Evolutionary conservation across 2,797 vertebrate genomes (phyloP), one percentile per base, ranked within the genome.

Genomic region (Microtus californicus): DNA sequence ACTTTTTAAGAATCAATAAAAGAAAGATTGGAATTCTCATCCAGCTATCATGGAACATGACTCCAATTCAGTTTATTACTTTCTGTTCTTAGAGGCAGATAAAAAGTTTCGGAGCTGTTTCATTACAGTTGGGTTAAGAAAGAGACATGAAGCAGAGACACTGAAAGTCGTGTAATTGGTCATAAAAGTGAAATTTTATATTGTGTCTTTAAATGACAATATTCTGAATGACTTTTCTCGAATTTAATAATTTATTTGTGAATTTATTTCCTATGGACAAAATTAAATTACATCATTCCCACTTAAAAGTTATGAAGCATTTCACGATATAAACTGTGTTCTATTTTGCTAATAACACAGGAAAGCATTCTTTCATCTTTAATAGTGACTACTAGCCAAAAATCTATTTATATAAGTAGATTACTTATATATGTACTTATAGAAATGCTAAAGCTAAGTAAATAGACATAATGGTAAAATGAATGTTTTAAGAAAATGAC

Each of bases 41-140:
- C 63, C 6, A 45, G 31, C 25, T 85, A 79, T 61, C 21, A 17
- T 2, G 23, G 21, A 95, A 45, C 40, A 85, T 8, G 59, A 15
- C 19, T 93, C 31, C 82, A 95, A 89, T 69, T 90, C 25, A 73
- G 51, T 54, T 71, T 65, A 43, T 90, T 74, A 74, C 90, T 81
- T 59, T 78, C 13, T 37, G 29, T 21, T 81, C 61, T 86, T 78
- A 74, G 78, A 61, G 5, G 6, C 14, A 86, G 81, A 94, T 51
- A 45, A 92, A 85, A 87, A 40, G 73, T 23, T 81, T 31, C 71
- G 48, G 51, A 85, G 29, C n/a, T 6, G 10, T 76, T 87, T 92
- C 15, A 85, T 27, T 54, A 14, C 21, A 82, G 2, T 65, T 73
- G 31, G 80, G 23, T 86, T 4, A 10, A 69, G 77, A 86, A 61